Percentiles rank a stretch among this genome's conserved stretches.
These are phyloP conservation scores for Rhinophrynus dorsalis DNA, from an alignment of 2,797 vertebrate species.

Conservation along the genomic window DNA sequence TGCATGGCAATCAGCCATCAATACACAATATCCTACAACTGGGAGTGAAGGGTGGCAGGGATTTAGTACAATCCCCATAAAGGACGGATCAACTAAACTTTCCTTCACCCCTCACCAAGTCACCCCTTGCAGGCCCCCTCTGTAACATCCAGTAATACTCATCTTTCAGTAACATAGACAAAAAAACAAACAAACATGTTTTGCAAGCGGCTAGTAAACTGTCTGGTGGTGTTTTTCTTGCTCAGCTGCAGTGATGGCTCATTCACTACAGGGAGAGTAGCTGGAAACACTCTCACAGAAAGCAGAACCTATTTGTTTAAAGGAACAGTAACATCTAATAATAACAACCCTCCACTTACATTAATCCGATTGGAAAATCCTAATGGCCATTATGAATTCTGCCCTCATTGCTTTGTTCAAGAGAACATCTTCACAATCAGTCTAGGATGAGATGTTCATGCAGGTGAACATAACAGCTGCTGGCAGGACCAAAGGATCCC, in stretches of 20 bases:
- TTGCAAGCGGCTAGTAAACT: conserved; percentile 25
- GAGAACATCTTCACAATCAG: no score
- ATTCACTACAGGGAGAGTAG: neutral
- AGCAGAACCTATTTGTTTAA: neutral
- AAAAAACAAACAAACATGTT: no score
- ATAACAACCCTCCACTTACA: no score
- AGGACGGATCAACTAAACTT: neutral
- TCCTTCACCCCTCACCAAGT: neutral
- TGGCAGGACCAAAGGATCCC: no score
- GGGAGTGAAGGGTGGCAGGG: neutral
- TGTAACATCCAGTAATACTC: neutral
- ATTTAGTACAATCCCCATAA: neutral
- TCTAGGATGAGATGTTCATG: no score
- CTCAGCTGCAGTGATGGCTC: neutral
- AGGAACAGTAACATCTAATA: no score
- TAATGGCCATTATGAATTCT: no score
- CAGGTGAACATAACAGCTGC: no score
- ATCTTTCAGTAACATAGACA: neutral
- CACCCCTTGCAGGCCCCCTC: neutral
- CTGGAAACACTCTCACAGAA: neutral
- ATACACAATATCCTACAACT: neutral
- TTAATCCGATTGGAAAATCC: no score
- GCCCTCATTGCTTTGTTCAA: no score
- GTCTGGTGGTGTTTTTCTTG: conserved; percentile 5
- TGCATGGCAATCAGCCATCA: no score